These are phyloP conservation scores for Lamprotornis superbus DNA, from an alignment of 2,113 vertebrate genomes.

Conservation along the genomic window DNA sequence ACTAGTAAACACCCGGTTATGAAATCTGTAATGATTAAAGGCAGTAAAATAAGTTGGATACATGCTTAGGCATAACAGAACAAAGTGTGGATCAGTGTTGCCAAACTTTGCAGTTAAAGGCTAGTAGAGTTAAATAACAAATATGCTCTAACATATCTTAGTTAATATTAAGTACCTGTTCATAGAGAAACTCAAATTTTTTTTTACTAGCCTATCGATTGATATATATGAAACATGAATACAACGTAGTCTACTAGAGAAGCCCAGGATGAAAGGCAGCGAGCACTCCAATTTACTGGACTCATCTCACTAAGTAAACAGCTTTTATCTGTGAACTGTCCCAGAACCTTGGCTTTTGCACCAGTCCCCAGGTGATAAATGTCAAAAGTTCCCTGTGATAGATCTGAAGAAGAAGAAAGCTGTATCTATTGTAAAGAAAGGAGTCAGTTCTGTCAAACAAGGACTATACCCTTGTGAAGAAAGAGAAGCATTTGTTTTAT, in stretches of 20 bases:
- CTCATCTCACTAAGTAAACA: background rate
- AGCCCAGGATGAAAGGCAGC: background rate
- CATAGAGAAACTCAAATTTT: background rate
- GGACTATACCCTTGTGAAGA: background rate
- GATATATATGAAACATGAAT: background rate
- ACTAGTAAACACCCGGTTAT: background rate
- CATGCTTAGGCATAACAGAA: background rate
- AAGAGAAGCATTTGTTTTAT: background rate
- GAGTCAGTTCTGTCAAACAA: background rate
- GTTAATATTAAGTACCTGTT: background rate
- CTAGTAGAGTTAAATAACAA: background rate
- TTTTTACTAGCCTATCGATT: background rate
- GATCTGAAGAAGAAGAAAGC: background rate
- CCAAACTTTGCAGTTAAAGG: background rate
- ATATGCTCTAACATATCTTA: background rate
- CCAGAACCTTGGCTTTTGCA: slow-evolving; percentile 2
- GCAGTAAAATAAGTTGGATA: background rate
- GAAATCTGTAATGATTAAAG: background rate
- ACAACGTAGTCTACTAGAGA: background rate
- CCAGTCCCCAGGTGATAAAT: background rate
- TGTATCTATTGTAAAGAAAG: background rate
- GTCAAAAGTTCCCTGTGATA: background rate
- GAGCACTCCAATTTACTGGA: background rate
- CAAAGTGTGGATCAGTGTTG: background rate
- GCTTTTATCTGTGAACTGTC: background rate